Percentiles rank a stretch among this genome's conserved stretches.
Evolutionary conservation across 2,797 vertebrate species (phyloP).

Genomic region (Octomys mimax): DNA sequence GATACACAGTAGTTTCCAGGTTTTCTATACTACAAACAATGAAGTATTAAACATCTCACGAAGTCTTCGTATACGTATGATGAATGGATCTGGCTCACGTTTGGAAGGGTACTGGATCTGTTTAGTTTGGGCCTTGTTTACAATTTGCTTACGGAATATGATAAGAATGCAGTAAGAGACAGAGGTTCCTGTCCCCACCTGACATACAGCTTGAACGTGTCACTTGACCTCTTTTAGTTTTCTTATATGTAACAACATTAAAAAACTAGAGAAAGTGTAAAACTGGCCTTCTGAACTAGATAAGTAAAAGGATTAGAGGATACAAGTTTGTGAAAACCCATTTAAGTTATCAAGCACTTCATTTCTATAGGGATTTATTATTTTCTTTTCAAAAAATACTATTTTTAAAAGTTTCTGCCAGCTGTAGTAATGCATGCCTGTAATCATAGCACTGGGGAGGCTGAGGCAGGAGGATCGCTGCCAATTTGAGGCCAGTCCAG

Average conservation of each 20-base stretch:
- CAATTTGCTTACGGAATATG: not conserved
- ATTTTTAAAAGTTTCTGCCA: not conserved
- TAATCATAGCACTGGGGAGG: not conserved
- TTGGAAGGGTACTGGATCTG: accelerated
- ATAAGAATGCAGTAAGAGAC: not conserved
- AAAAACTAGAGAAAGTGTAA: not conserved
- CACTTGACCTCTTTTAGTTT: not conserved
- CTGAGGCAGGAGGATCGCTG: not conserved
- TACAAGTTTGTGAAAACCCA: not conserved
- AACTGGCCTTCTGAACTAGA: not conserved
- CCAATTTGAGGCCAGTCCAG: not conserved
- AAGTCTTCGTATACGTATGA: accelerated
- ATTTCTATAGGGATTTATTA: not conserved
- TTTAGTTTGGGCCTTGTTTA: not conserved
- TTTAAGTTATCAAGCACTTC: not conserved
- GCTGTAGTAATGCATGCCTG: not conserved
- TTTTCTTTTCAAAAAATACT: slow-evolving; percentile 28
- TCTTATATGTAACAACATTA: not conserved
- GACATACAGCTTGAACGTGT: accelerated
- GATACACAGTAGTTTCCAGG: not conserved
- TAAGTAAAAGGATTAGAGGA: not conserved
- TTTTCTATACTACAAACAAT: not conserved
- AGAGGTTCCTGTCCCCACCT: not conserved
- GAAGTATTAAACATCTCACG: not conserved
- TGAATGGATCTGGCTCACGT: too few relatives aligned